These are phyloP conservation scores for Orchesellides sinensis DNA, from an alignment of 2,888 invertebrate species.

Conservation along the genomic window DNA sequence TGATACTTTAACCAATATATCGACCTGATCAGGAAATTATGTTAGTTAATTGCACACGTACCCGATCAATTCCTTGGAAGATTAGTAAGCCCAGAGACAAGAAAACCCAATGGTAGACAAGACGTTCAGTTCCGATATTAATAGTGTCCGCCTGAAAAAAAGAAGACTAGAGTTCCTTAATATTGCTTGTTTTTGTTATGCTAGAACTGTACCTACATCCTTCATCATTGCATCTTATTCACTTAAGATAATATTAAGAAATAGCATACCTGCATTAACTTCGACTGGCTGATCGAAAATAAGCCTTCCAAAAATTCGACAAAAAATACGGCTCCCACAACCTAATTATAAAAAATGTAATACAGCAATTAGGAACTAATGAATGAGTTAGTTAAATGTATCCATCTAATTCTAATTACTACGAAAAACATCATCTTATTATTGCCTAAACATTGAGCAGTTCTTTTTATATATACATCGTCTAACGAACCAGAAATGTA, in stretches of 20 bases:
- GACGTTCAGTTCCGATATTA: conserved; percentile 56
- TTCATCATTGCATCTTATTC: background rate
- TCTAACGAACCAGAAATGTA: background rate
- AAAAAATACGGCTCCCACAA: conserved; percentile 63
- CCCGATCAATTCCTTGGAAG: conserved; percentile 67
- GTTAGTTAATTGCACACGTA: background rate
- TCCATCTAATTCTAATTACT: background rate
- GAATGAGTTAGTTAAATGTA: conserved; percentile 21
- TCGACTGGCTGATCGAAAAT: conserved; percentile 54
- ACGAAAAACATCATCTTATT: too few species aligned
- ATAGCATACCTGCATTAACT: conserved; percentile 36
- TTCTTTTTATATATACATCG: too few species aligned
- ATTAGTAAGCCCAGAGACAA: conserved; percentile 61
- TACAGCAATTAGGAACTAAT: too few species aligned
- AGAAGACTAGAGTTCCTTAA: too few species aligned
- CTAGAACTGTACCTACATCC: background rate
- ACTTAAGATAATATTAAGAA: background rate
- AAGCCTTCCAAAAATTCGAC: conserved; percentile 59
- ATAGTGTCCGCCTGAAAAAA: conserved; percentile 55
- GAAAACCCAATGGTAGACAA: conserved; percentile 67
- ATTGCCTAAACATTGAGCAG: background rate
- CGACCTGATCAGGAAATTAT: too few species aligned
- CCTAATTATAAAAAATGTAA: too few species aligned
- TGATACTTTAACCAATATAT: too few species aligned
- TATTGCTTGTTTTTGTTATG: background rate